Evolutionary conservation across 2,888 invertebrate species (phyloP), one percentile per base, ranked within the genome.

Genomic region (Cactoblastis cactorum): DNA sequence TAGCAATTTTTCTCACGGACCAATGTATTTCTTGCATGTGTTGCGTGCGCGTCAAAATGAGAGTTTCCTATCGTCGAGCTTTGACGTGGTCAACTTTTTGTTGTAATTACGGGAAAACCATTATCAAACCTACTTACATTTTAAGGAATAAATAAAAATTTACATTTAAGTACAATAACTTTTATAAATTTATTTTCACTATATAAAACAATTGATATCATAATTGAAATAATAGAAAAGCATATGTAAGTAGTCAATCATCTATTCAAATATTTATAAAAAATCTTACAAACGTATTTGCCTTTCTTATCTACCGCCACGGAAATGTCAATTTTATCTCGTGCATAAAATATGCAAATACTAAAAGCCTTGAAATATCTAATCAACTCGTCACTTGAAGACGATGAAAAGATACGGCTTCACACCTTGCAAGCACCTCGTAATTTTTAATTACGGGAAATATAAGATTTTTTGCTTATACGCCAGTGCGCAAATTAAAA

Each of bases 21-120:
- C 53, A 56, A 62, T 60, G 59, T 54, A 55, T 62, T 63, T 48
- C 55, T 55, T 51, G 54, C 52, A 47, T 12, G 53, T 52, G 45
- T 72, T 63, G 69, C 71, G 71, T 74, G 71, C 58, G 54, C 59
- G 52, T 56, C 53, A 41, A 51, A 63, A 58, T 57, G 54, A 45
- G 43, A 53, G 52, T 55, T 55, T 51, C 53, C 52, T 61, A 62
- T 59, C 51, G 60, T 56, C 54, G 55, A 58, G 51, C 57, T 55
- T 57, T n/a, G n/a, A n/a, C 55, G 55, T 59, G 62, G 61, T 62
- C 49, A 37, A 53, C 53, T 64, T 62, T 62, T 62, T 62, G 53
- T 58, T 54, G 59, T 58, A 57, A 57, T 61, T 61, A 57, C 54
- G 18, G 8, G 18, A 24, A 48, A 38, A 39, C 28, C 24, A 28